These are phyloP conservation scores for Dynastes grantii DNA, from an alignment of 2,888 invertebrate genomes.

Conservation along the genomic window DNA sequence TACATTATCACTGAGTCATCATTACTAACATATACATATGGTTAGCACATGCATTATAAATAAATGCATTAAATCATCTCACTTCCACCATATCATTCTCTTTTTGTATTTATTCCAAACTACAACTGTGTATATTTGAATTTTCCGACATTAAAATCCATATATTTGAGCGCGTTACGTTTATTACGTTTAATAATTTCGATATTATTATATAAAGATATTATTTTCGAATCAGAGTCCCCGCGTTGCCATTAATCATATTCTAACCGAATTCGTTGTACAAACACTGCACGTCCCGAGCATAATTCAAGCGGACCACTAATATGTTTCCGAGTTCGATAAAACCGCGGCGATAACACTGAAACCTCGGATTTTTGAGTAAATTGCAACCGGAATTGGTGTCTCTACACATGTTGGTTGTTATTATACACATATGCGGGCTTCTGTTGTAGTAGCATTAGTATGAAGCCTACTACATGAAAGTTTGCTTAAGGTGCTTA, in stretches of 20 bases:
- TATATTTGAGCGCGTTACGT: background rate
- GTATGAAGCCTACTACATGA: too few relatives aligned
- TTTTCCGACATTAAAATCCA: background rate
- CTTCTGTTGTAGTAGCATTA: too few relatives aligned
- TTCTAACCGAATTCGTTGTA: constrained; percentile 26
- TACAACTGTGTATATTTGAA: background rate
- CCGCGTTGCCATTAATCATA: constrained; percentile 31
- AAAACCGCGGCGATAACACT: constrained; percentile 24
- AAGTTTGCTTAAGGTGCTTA: too few relatives aligned
- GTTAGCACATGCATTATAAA: background rate
- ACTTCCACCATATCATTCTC: background rate
- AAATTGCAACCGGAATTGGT: background rate
- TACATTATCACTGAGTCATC: constrained; percentile 53
- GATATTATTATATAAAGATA: constrained; percentile 21
- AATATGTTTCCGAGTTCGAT: constrained; percentile 34
- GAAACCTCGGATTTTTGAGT: constrained; percentile 19
- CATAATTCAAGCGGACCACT: constrained; percentile 26
- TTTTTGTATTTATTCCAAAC: too few relatives aligned
- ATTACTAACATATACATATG: constrained; percentile 52
- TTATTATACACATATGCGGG: background rate
- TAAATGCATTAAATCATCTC: constrained; percentile 3
- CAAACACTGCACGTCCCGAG: constrained; percentile 8
- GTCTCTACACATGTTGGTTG: background rate
- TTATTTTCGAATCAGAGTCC: constrained; percentile 25
- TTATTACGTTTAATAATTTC: constrained; percentile 39